phyloP scores from a whole-genome alignment of 2,113 vertebrate genomes.

The Egretta garzetta region DNA sequence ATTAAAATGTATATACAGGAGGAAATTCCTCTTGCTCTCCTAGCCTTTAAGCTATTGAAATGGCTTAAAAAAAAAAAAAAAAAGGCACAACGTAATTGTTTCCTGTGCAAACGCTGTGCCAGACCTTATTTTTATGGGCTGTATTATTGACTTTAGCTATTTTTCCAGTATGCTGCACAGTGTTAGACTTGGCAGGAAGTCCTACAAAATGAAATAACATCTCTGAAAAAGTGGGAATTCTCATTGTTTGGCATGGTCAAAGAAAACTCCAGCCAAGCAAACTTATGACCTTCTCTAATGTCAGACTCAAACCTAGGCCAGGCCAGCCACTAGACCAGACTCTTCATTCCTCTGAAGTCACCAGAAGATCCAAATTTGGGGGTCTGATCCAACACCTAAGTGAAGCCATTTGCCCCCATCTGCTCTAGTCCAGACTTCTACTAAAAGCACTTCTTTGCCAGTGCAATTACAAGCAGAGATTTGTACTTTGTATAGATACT shows the following conservation, averaged over 20 bases:
- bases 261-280: conserved; percentile 42
- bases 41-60: conserved; percentile 9
- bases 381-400: background rate
- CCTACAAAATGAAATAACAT: conserved; percentile 47
- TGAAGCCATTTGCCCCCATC: background rate
- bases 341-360: background rate
- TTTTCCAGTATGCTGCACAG: conserved; percentile 56
- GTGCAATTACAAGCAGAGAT: background rate
- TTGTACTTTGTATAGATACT: background rate
- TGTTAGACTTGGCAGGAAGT: conserved; percentile 51
- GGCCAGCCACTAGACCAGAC: background rate
- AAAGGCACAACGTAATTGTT: conserved; percentile 39
- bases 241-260: conserved; percentile 39
- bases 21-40: background rate
- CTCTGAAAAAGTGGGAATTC: conserved; percentile 55
- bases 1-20: background rate
- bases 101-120: conserved; percentile 46
- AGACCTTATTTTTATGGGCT: conserved; percentile 62
- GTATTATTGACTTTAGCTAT: conserved; percentile 65
- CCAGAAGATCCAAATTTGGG: background rate
- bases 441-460: background rate
- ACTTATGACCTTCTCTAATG: conserved; percentile 32
- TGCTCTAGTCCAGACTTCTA: background rate
- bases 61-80: background rate
- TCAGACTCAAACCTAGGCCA: background rate